Evolutionary conservation across 2,797 vertebrate species (phyloP).

Genomic region (Periparus ater): DNA sequence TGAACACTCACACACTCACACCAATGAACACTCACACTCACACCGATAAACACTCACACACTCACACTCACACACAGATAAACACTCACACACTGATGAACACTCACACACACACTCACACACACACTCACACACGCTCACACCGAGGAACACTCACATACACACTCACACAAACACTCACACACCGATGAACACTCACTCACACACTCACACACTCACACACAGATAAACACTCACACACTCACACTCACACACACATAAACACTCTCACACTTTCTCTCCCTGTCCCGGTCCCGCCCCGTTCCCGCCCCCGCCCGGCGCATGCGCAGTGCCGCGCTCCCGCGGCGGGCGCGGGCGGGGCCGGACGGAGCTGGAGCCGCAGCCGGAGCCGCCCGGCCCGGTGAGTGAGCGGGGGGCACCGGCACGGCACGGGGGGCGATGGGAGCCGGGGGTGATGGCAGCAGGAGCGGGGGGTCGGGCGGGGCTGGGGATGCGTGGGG

Average conservation of each 20-base stretch:
- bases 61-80: no score
- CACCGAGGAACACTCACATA: no score
- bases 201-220: background rate
- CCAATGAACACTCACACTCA: no score
- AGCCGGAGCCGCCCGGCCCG: background rate
- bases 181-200: no score
- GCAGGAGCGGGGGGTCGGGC: background rate
- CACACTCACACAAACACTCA: background rate
- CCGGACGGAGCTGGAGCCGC: background rate
- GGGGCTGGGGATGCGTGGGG: background rate
- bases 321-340: background rate
- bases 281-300: background rate
- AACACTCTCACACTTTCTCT: fast-evolving
- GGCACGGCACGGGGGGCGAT: background rate
- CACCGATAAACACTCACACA: no score
- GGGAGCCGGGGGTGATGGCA: background rate
- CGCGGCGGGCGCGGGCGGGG: background rate
- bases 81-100: no score
- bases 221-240: no score
- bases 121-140: background rate
- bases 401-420: background rate
- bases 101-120: no score
- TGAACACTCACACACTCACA: background rate
- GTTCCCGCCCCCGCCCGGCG: background rate
- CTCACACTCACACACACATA: no score